Base-by-base conservation (phyloP, 2,888 invertebrate genomes). In the Nysson spinosus region DNA sequence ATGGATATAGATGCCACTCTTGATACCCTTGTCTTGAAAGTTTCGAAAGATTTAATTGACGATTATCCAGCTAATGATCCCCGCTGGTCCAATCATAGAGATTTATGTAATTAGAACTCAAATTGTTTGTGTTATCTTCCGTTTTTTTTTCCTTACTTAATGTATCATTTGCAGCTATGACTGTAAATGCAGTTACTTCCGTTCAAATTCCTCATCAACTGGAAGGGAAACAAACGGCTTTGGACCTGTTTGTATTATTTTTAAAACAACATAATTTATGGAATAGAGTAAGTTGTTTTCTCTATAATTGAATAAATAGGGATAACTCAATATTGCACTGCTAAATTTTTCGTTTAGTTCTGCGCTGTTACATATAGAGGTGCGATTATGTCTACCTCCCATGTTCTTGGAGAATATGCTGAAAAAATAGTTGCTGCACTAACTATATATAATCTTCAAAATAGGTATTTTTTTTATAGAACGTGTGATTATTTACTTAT, bases 51-150 rank as follows among this genome's bases (percentile, higher is more conserved):
- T 83, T 89, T 97, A 77, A 91, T 96, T 52, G 94, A 97, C 84
- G 97, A 97, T 87, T 91, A 93, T 71, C 97, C 97, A 0, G 93
- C 94, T 0, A 93, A 95, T 9, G 98, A 98, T 89, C 97, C 97
- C 0, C 88, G 94, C 47, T 94, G 93, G 93, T 88, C 90, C 0
- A 90, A 90, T 74, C 86, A 84, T 26, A 83, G 84, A 69, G 84
- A 85, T 54, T 70, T 84, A 7, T 81, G 86, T 86, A 76, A 77
- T 72, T 67, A 39, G 47, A 32, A n/a, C n/a, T n/a, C n/a, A n/a
- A n/a, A n/a, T n/a, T n/a, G n/a, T 1, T 34, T 2, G n/a, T n/a
- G 1, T 11, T 9, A 1, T 4, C 6, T 30, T 9, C 11, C 11
- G 11, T n/a, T n/a, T 11, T 1, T n/a, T 30, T 9, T 1, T 11